phyloP scores from a whole-genome alignment of 1,140 invertebrate species.

The Drosophila simulans region DNA sequence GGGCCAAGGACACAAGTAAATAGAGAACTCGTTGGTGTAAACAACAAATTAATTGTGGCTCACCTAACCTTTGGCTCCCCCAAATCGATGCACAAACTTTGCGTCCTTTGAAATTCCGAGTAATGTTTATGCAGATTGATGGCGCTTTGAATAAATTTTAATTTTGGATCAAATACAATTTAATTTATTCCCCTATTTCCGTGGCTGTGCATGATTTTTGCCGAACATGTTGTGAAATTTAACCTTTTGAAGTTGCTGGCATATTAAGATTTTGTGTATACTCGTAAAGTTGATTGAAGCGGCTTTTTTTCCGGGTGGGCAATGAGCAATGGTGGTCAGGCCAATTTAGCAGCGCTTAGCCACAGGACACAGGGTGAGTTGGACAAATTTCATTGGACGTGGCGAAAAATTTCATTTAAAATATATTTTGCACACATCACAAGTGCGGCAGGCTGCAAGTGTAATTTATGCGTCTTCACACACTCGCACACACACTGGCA shows the following conservation, averaged over 20 bases:
- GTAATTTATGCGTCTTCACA: conserved; percentile 77
- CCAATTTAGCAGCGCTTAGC: conserved; percentile 69
- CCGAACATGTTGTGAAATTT: neutral
- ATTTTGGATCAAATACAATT: conserved; percentile 21
- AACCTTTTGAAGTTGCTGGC: conserved; percentile 35
- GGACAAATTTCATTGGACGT: conserved; percentile 71
- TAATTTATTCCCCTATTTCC: conserved; percentile 35
- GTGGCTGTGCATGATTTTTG: conserved; percentile 9
- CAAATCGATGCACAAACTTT: conserved; percentile 27
- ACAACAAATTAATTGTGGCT: conserved; percentile 46
- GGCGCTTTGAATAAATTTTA: conserved; percentile 34
- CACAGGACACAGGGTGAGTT: conserved; percentile 27
- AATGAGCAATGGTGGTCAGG: conserved; percentile 29
- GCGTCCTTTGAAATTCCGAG: neutral
- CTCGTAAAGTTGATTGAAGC: conserved; percentile 39
- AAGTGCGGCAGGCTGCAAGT: conserved; percentile 65
- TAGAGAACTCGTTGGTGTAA: conserved; percentile 20
- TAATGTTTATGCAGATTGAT: conserved; percentile 31
- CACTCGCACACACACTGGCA: neutral
- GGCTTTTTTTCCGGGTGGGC: neutral
- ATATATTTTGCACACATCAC: conserved; percentile 55
- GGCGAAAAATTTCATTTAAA: conserved; percentile 49
- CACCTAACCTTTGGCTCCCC: conserved; percentile 16
- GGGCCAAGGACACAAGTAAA: conserved; percentile 40
- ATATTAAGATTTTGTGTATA: conserved; percentile 40